A percentile compares a stretch with the other conserved stretches of the same genome.
Conservation (phyloP, 2,888 invertebrate genomes). For the Belgica antarctica region DNA sequence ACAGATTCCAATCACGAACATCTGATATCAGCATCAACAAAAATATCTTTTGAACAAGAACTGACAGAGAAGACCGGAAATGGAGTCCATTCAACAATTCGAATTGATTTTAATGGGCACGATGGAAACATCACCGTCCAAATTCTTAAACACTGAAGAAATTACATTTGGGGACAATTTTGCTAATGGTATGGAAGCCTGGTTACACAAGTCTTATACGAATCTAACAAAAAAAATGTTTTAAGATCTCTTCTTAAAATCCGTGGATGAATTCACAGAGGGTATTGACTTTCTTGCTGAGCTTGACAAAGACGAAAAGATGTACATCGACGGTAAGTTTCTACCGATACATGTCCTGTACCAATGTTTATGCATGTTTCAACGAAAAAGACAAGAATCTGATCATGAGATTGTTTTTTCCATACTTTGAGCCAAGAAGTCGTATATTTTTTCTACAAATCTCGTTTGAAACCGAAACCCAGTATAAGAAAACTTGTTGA, state of each 20-base stretch:
- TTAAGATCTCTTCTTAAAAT: constrained; percentile 35
- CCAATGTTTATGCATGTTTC: too few relatives aligned
- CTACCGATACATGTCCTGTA: too few relatives aligned
- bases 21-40: constrained; percentile 22
- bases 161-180: constrained; percentile 47
- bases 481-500: not conserved
- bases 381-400: too few relatives aligned
- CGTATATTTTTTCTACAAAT: not conserved
- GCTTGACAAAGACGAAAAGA: constrained; percentile 32
- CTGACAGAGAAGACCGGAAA: constrained; percentile 45
- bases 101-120: constrained; percentile 54
- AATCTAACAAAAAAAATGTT: not conserved
- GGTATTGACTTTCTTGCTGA: constrained; percentile 34
- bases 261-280: constrained; percentile 7
- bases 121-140: constrained; percentile 53
- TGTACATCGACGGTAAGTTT: constrained; percentile 26
- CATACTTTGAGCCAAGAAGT: not conserved
- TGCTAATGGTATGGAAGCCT: constrained; percentile 45
- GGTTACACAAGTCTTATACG: not conserved
- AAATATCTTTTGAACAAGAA: constrained; percentile 17
- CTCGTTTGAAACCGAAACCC: not conserved
- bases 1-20: constrained; percentile 30
- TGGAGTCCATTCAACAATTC: constrained; percentile 53
- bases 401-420: too few relatives aligned
- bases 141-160: constrained; percentile 48